These are phyloP conservation scores for Zaprionus ornatus DNA, from an alignment of 1,140 invertebrate genomes.

Conservation along the genomic window DNA sequence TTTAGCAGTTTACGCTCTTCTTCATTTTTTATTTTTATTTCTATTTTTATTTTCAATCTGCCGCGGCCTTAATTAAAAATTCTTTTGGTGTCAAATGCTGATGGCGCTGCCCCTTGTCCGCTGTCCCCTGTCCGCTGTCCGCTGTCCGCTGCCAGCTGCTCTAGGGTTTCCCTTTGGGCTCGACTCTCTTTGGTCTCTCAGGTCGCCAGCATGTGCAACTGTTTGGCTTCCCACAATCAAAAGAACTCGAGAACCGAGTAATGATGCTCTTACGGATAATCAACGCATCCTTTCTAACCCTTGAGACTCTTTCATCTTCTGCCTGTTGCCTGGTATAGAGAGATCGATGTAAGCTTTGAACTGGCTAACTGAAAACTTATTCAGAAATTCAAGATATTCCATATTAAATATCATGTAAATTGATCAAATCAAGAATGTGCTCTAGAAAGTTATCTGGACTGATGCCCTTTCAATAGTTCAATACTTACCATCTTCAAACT, in stretches of 20 bases:
- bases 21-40: slow-evolving; percentile 12
- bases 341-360: not conserved
- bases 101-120: slow-evolving; percentile 11
- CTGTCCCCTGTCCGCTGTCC: slow-evolving; percentile 20
- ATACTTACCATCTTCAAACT: too few species aligned
- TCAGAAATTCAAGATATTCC: too few species aligned
- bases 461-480: too few species aligned
- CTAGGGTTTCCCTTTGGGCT: slow-evolving; percentile 46
- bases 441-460: too few species aligned
- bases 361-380: not conserved
- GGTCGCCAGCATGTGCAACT: slow-evolving; percentile 10
- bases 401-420: too few species aligned
- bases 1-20: not conserved
- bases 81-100: slow-evolving; percentile 69
- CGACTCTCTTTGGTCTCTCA: not conserved
- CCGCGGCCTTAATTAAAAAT: slow-evolving; percentile 71
- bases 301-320: not conserved
- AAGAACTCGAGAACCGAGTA: not conserved
- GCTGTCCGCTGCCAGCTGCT: slow-evolving; percentile 33
- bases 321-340: not conserved
- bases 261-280: not conserved
- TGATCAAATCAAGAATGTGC: too few species aligned
- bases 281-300: not conserved
- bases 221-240: slow-evolving; percentile 25
- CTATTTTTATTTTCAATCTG: slow-evolving; percentile 29